These are phyloP conservation scores for Pyrocoelia pectoralis DNA, from an alignment of 2,888 invertebrate genomes.

Conservation along the genomic window DNA sequence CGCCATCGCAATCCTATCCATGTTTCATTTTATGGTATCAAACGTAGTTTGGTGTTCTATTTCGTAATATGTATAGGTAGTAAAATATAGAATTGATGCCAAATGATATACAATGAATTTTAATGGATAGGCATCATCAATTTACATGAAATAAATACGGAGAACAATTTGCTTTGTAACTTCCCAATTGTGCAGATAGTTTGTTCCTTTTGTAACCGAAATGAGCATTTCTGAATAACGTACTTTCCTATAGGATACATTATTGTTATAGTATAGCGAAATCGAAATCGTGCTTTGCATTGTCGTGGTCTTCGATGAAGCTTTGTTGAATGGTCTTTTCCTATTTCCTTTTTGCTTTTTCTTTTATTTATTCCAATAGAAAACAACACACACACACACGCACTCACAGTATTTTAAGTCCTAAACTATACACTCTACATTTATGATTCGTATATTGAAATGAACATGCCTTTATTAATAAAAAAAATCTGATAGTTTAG, in stretches of 20 bases:
- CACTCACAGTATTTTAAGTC: not conserved
- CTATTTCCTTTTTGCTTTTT: not conserved
- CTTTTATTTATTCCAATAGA: conserved; percentile 4
- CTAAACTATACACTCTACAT: not conserved
- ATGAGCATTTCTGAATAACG: conserved; percentile 5
- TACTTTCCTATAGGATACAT: conserved; percentile 15
- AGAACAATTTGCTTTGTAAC: not conserved
- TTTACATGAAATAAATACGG: not conserved
- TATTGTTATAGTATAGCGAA: conserved; percentile 16
- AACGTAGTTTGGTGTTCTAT: not conserved
- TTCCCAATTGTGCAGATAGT: not conserved
- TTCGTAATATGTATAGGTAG: too few species aligned
- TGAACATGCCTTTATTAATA: not conserved
- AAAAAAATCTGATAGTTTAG: not conserved
- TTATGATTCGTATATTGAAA: not conserved
- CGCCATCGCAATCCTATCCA: too few species aligned
- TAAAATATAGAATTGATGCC: not conserved
- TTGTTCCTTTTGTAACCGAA: not conserved
- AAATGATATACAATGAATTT: not conserved
- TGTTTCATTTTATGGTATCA: too few species aligned
- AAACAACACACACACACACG: conserved; percentile 1
- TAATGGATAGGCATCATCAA: not conserved
- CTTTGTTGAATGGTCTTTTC: conserved; percentile 4
- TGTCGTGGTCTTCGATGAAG: conserved; percentile 21
- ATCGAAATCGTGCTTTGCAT: conserved; percentile 29